Percentiles rank a stretch among this genome's conserved stretches.
Conservation (phyloP, 2,888 invertebrate species). For the Cosmorhoe ocellata region DNA sequence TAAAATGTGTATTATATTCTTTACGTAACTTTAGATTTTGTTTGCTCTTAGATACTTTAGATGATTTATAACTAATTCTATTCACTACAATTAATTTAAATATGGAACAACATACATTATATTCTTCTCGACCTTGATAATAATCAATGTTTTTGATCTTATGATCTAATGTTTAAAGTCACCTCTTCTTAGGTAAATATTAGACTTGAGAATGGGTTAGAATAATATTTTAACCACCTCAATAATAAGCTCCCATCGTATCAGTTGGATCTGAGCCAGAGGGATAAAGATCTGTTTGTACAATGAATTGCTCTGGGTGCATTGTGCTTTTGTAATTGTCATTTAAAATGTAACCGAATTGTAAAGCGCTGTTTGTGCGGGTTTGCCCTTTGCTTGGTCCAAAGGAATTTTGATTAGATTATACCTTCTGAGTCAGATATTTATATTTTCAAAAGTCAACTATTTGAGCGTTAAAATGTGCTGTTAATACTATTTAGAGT, state of each 20-base stretch:
- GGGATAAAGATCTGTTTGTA: slow-evolving; percentile 43
- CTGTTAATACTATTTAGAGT: background rate
- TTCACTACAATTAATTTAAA: no score
- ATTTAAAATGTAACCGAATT: slow-evolving; percentile 23
- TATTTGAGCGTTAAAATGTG: background rate
- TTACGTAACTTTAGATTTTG: no score
- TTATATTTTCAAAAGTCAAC: background rate
- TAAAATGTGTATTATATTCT: no score
- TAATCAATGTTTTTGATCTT: no score
- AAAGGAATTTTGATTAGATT: background rate
- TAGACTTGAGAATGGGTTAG: no score
- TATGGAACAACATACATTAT: no score
- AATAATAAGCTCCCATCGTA: slow-evolving; percentile 31
- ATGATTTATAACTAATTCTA: no score
- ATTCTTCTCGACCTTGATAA: no score
- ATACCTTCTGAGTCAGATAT: background rate
- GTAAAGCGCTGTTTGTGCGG: slow-evolving; percentile 25
- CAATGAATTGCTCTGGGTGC: slow-evolving; percentile 41
- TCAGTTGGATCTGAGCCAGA: slow-evolving; percentile 35
- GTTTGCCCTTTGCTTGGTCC: slow-evolving; percentile 6
- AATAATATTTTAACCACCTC: background rate
- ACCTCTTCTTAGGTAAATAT: no score
- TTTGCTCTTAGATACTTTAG: no score
- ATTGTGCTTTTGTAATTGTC: slow-evolving; percentile 44
- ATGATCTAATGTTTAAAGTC: no score